phyloP scores from a whole-genome alignment of 2,797 vertebrate species.

The Brotula barbata region DNA sequence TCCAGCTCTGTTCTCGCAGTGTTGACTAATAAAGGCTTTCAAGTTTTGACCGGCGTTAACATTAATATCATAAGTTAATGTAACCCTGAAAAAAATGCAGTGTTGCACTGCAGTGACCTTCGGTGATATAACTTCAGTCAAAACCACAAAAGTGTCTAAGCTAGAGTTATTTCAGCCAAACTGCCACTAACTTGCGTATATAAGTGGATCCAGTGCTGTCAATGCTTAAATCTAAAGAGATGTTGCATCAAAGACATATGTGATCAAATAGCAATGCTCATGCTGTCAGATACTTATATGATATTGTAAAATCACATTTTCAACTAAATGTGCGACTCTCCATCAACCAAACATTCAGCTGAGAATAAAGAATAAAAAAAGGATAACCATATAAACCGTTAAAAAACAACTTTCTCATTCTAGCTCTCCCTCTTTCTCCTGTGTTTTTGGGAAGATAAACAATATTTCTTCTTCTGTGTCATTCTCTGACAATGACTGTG shows the following conservation, averaged over 20 bases:
- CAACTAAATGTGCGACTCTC: not conserved
- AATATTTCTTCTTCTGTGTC: not conserved
- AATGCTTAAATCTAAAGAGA: conserved; percentile 7
- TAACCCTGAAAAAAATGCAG: too few relatives aligned
- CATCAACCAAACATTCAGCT: conserved; percentile 19
- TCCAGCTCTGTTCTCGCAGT: conserved; percentile 24
- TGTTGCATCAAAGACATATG: conserved; percentile 8
- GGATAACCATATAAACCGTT: not conserved
- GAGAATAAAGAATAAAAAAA: not conserved
- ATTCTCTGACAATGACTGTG: not conserved
- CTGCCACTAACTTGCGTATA: too few relatives aligned
- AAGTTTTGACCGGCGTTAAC: not conserved
- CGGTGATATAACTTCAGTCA: too few relatives aligned
- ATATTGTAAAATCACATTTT: not conserved
- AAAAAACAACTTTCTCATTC: not conserved
- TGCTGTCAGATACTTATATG: conserved; percentile 2
- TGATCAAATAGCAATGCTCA: conserved; percentile 17
- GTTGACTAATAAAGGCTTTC: not conserved
- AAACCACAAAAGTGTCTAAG: too few relatives aligned
- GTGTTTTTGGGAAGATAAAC: not conserved
- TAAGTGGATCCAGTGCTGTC: not conserved
- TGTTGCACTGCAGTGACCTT: too few relatives aligned
- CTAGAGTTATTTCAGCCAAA: too few relatives aligned
- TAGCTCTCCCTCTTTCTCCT: not conserved
- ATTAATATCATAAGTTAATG: too few relatives aligned